Evolutionary conservation across 2,113 vertebrate species (phyloP).

Genomic region (Carassius gibelio): DNA sequence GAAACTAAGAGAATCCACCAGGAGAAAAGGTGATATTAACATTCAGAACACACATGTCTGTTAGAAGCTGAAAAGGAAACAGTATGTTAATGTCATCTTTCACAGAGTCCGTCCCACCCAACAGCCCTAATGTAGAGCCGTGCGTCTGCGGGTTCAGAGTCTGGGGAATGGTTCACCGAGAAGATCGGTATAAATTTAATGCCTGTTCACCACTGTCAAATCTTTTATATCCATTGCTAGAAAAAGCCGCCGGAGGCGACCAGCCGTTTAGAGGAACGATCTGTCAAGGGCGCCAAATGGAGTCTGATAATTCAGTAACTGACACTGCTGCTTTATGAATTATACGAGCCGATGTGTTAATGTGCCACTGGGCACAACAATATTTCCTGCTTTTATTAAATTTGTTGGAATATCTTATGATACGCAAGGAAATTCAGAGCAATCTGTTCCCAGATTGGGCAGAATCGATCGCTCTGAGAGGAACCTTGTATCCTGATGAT

Average conservation of each 20-base stretch:
- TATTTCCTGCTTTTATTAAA: background rate
- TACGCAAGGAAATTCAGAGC: background rate
- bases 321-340: background rate
- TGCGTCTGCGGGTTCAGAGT: background rate
- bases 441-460: background rate
- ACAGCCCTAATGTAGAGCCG: background rate
- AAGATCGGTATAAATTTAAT: background rate
- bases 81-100: constrained; percentile 52
- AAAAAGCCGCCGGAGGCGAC: background rate
- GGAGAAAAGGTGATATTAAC: constrained; percentile 56
- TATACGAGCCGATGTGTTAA: background rate
- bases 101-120: background rate
- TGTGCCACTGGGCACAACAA: background rate
- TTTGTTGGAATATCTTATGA: background rate
- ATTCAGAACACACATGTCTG: constrained; percentile 58
- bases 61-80: constrained; percentile 62
- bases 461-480: background rate
- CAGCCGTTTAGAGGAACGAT: background rate
- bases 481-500: background rate
- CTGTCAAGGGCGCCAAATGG: background rate
- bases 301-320: constrained; percentile 7
- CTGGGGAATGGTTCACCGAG: background rate
- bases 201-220: background rate
- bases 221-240: background rate
- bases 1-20: constrained; percentile 41